Evolutionary conservation across 2,888 invertebrate genomes (phyloP).

Genomic region (Deilephila elpenor): DNA sequence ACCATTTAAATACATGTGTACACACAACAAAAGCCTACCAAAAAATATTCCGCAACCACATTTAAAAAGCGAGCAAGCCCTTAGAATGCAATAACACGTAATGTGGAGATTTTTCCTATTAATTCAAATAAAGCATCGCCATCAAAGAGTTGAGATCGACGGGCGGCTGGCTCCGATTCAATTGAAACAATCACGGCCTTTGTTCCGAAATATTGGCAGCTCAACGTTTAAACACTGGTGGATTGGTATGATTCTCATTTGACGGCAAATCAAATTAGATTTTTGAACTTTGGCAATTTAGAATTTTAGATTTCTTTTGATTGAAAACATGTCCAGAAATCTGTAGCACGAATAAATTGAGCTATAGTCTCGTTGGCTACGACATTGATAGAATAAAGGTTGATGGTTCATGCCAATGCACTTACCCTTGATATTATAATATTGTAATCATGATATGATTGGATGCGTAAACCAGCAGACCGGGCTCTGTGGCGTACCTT

Average conservation of each 20-base stretch:
- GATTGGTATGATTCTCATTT: neutral
- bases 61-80: neutral
- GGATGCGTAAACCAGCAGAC: too few relatives aligned
- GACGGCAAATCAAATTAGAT: too few relatives aligned
- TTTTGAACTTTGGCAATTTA: too few relatives aligned
- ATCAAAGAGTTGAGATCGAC: constrained; percentile 7
- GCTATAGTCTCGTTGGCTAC: too few relatives aligned
- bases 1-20: neutral
- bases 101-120: constrained; percentile 7
- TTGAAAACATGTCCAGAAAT: too few relatives aligned
- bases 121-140: neutral
- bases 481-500: too few relatives aligned
- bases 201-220: constrained; percentile 10
- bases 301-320: too few relatives aligned
- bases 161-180: constrained; percentile 8
- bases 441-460: too few relatives aligned
- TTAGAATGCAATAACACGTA: neutral
- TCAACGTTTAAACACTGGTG: neutral
- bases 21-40: neutral
- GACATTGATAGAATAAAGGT: too few relatives aligned
- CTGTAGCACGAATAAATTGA: too few relatives aligned
- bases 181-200: neutral
- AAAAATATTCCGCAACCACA: neutral
- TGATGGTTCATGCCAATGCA: too few relatives aligned
- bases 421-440: too few relatives aligned